These are phyloP conservation scores for Heterodera filipjevi DNA, from an alignment of 2,888 invertebrate genomes.

Conservation along the genomic window DNA sequence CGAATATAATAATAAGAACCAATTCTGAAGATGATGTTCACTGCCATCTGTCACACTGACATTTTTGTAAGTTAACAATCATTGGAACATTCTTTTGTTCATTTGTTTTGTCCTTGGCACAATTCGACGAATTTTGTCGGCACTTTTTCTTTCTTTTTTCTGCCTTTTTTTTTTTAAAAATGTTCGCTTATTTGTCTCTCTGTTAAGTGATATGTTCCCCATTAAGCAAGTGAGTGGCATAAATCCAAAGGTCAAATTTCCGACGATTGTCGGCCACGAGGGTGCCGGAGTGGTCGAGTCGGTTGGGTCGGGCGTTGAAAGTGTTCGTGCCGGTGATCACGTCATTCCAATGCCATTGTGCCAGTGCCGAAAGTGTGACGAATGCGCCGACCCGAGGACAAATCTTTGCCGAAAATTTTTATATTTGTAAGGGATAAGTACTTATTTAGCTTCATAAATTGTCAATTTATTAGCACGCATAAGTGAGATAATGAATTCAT, in stretches of 20 bases:
- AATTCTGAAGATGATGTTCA: slow-evolving; percentile 61
- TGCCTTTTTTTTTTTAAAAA: no score
- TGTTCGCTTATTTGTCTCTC: no score
- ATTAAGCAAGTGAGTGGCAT: slow-evolving; percentile 77
- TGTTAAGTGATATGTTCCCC: slow-evolving; percentile 8
- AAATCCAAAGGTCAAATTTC: slow-evolving; percentile 88
- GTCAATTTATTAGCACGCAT: no score
- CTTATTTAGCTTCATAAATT: not conserved
- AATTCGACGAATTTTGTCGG: no score
- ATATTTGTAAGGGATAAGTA: slow-evolving; percentile 67
- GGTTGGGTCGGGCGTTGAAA: slow-evolving; percentile 74
- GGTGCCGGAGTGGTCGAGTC: slow-evolving; percentile 93
- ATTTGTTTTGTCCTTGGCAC: no score
- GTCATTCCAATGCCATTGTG: slow-evolving; percentile 96
- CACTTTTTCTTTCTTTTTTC: no score
- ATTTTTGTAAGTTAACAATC: not conserved
- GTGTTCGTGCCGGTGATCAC: slow-evolving; percentile 66
- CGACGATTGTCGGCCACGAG: slow-evolving; percentile 92
- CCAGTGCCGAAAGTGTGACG: slow-evolving; percentile 93
- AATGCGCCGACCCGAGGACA: slow-evolving; percentile 90
- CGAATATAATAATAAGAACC: not conserved
- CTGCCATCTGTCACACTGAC: slow-evolving; percentile 91
- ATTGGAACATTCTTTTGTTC: not conserved
- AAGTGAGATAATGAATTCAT: no score
- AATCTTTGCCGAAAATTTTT: slow-evolving; percentile 93